Base-by-base conservation (phyloP, 1,140 invertebrate genomes). In the Hyles euphorbiae region DNA sequence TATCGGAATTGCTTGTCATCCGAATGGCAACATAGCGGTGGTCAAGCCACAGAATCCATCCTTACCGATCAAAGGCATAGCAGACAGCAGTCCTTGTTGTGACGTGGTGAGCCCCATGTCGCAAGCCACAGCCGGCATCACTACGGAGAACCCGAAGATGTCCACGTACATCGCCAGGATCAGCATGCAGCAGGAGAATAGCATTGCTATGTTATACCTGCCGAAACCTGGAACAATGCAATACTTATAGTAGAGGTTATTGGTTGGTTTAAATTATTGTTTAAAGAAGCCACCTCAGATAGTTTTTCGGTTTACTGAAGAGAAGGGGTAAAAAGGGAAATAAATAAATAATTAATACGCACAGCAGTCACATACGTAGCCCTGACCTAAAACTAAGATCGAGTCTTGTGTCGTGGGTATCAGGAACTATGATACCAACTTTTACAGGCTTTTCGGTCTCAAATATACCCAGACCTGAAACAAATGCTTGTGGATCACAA, bases 151-250 rank as follows among this genome's bases (percentile, higher is more conserved):
- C 0, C 78, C 78, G 61, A 84, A 87, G 51, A 87, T 84, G 52
- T 87, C 83, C 33, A 83, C 54, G 56, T 78, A 84, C 83, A 87
- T 87, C 1, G 70, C 74, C 34, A 84, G 53, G 52, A 87, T 84
- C 5, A 82, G 59, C 0, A 78, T 63, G 45, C 76, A 81, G 51
- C 80, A 84, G 2, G 74, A 65, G 4, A 40, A 33, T 9, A 84
- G 61, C 63, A 84, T 65, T 32, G 58, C 52, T 8, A 73, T 45
- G 60, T 80, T 87, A 68, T 83, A 86, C 63, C 70, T 81, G 7
- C 83, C 81, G 53, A 79, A 82, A 56, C 77, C 83, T 86, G 63
- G 1, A 53, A n/a, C 22, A 22, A 22, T 22, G 22, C 22, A 22
- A 22, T 22, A 22, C 22, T 22, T 22, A 2, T 22, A 22, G 22